Base-by-base conservation (phyloP, 2,888 invertebrate species). In the Coleophora deauratella region DNA sequence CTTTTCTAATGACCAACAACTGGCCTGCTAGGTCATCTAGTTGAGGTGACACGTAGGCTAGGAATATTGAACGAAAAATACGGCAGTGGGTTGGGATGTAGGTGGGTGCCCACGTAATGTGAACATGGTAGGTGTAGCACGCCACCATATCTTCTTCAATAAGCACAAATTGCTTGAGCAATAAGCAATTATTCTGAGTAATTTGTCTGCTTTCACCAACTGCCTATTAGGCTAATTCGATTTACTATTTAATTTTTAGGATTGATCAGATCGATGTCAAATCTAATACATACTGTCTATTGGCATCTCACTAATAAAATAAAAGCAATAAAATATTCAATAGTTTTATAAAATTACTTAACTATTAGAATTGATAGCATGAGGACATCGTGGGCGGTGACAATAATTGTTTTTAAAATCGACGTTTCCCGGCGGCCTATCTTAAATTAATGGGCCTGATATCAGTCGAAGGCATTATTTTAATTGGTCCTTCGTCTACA, bases 51-150 rank as follows among this genome's bases (percentile, higher is more conserved):
- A 80, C 76, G 80, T 79, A 79, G 72, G 67, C 66, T 72, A 72
- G 63, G 47, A 54, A 52, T 49, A 66, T 65, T 66, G 64, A 68
- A 65, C 59, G 62, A 73, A 72, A 75, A 70, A 70, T 71, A 72
- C 57, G 57, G 52, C 61, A 66, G 82, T 84, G 80, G 84, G 82
- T 59, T 66, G 77, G 47, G 55, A 55, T 68, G 78, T 78, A 80
- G 82, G 80, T 77, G 80, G 61, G 66, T 66, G 76, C 82, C 82
- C 80, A 81, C 81, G 81, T 81, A 70, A 62, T 63, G 62, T 62
- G 57, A 58, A 70, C 60, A 60, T 66, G 62, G 78, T 80, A 74
- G 74, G 77, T 78, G 76, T 76, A 67, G 64, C 71, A 70, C 62
- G 63, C 62, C 62, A 66, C 59, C 55, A 64, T 57, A 60, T 67